phyloP scores from a whole-genome alignment of 2,113 vertebrate genomes.

The Ceuthmochares aereus region DNA sequence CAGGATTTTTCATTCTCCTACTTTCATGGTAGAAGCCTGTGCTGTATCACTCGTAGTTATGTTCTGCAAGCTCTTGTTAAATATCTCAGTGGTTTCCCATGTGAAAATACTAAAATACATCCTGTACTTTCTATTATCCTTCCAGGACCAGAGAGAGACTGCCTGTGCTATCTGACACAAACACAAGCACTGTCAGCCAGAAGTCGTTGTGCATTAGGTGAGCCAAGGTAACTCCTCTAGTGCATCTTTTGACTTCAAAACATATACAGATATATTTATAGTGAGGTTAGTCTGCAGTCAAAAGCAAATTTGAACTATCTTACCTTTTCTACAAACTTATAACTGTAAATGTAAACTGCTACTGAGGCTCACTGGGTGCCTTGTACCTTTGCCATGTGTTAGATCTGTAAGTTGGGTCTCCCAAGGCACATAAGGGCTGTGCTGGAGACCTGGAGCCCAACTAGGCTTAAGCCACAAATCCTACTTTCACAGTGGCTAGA shows the following conservation, averaged over 20 bases:
- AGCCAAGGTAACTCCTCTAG: background rate
- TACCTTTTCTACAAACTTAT: background rate
- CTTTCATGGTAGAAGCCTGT: background rate
- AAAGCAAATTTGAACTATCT: background rate
- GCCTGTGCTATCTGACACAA: accelerated
- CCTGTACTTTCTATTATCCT: background rate
- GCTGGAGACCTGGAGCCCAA: background rate
- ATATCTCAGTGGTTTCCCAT: background rate
- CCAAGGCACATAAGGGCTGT: accelerated
- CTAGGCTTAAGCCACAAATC: background rate
- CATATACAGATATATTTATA: background rate
- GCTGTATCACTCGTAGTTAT: background rate
- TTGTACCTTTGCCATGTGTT: background rate
- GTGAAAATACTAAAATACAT: background rate
- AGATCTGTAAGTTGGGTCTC: background rate
- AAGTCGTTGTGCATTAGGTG: accelerated
- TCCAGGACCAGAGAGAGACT: background rate
- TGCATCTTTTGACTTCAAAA: background rate
- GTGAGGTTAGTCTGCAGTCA: background rate
- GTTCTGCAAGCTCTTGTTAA: background rate
- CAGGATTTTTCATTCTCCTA: background rate
- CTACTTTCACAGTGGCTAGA: too few species aligned
- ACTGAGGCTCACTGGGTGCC: background rate
- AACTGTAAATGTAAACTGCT: background rate
- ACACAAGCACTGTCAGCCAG: background rate